Conservation (phyloP, 1,140 invertebrate genomes). For the Bombus huntii region DNA sequence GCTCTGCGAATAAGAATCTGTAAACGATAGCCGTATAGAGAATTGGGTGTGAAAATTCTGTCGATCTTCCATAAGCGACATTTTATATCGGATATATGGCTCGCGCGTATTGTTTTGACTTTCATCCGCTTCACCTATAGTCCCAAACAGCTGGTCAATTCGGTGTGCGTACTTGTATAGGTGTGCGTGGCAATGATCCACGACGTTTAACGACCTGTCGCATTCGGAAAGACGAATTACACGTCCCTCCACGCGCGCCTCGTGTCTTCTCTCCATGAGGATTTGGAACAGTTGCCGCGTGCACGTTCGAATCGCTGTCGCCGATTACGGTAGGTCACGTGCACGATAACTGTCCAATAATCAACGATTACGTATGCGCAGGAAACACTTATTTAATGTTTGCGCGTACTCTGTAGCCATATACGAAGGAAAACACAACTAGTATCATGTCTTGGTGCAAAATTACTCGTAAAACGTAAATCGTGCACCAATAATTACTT, state of each 20-base stretch:
- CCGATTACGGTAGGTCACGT: slow-evolving; percentile 76
- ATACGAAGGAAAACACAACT: slow-evolving; percentile 2
- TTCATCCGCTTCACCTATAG: slow-evolving; percentile 1
- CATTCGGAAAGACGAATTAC: slow-evolving; percentile 49
- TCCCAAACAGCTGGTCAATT: slow-evolving; percentile 43
- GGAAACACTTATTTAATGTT: slow-evolving; percentile 56
- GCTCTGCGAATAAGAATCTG: not conserved
- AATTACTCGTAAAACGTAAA: not conserved
- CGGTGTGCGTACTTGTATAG: slow-evolving; percentile 28
- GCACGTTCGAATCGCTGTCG: slow-evolving; percentile 69
- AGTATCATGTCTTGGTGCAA: not conserved
- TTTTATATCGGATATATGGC: not conserved
- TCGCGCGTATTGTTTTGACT: slow-evolving; percentile 62
- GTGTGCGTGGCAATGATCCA: slow-evolving; percentile 62
- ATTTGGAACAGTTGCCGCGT: slow-evolving; percentile 73
- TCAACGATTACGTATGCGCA: slow-evolving; percentile 67
- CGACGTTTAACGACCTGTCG: slow-evolving; percentile 58
- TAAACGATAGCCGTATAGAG: not conserved
- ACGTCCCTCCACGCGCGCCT: slow-evolving; percentile 38
- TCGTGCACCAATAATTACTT: not conserved
- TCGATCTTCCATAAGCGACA: not conserved
- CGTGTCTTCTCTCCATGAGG: slow-evolving; percentile 56
- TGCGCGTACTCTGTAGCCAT: slow-evolving; percentile 10
- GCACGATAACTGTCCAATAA: slow-evolving; percentile 69
- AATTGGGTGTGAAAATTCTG: not conserved